These are phyloP conservation scores for Leistus spinibarbis DNA, from an alignment of 2,888 invertebrate species.

Conservation along the genomic window DNA sequence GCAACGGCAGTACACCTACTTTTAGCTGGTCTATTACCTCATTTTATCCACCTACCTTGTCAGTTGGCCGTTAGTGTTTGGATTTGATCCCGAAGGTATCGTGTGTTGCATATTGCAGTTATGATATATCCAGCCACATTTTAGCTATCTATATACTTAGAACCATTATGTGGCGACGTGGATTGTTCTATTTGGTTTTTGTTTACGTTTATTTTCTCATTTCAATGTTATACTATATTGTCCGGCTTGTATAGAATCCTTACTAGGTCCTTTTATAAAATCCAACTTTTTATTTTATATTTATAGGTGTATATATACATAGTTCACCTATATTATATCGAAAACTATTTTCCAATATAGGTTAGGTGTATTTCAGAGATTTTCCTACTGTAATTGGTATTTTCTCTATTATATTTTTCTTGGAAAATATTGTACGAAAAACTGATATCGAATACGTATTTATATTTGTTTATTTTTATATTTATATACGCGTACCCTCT, in stretches of 20 bases:
- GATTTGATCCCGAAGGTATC: slow-evolving; percentile 26
- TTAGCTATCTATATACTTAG: background rate
- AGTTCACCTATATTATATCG: background rate
- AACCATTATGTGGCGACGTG: slow-evolving; percentile 5
- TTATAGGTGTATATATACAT: background rate
- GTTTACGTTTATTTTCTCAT: slow-evolving; percentile 9
- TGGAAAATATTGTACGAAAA: background rate
- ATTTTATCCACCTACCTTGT: background rate
- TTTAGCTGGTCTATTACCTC: background rate
- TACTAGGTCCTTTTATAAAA: background rate
- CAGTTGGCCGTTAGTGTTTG: slow-evolving; percentile 25
- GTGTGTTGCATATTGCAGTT: background rate
- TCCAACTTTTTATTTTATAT: background rate
- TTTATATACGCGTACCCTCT: too few relatives aligned
- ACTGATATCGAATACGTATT: background rate
- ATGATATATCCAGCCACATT: background rate
- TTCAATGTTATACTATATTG: slow-evolving; percentile 1
- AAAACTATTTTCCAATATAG: background rate
- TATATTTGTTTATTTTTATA: too few relatives aligned
- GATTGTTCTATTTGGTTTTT: background rate
- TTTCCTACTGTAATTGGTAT: background rate
- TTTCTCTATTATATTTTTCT: background rate
- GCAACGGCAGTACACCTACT: background rate
- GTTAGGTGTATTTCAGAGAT: background rate
- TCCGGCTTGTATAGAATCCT: background rate